Conservation (phyloP, 1,140 invertebrate species). For the Nebria ingens region DNA sequence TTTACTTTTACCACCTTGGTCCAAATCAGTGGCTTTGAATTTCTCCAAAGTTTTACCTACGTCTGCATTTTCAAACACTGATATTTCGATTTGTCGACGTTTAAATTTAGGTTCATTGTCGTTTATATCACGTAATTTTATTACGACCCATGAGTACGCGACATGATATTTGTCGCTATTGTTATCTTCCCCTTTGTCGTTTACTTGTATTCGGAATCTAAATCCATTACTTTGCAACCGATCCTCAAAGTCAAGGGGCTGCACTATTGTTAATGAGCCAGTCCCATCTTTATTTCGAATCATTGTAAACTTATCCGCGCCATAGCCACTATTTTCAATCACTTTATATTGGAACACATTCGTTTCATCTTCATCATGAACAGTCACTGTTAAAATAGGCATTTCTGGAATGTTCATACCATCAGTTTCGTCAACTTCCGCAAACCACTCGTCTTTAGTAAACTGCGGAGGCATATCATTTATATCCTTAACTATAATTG, state of each 20-base stretch:
- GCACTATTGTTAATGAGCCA: conserved; percentile 82
- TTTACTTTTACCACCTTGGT: too few relatives aligned
- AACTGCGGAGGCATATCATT: conserved; percentile 83
- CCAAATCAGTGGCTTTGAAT: too few relatives aligned
- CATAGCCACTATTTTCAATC: conserved; percentile 60
- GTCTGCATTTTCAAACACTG: too few relatives aligned
- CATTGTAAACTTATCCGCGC: conserved; percentile 63
- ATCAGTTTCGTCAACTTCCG: conserved; percentile 69
- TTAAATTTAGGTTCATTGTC: too few relatives aligned
- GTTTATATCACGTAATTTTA: too few relatives aligned
- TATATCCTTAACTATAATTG: conserved; percentile 82
- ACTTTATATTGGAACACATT: conserved; percentile 71
- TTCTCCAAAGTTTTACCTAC: too few relatives aligned
- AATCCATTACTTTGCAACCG: conserved; percentile 86
- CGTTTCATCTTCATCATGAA: conserved; percentile 68
- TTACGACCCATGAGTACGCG: too few relatives aligned
- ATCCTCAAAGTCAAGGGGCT: conserved; percentile 86
- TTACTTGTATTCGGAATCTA: conserved; percentile 85
- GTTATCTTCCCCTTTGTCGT: conserved; percentile 91
- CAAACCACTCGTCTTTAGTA: conserved; percentile 58
- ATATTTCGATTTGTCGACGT: too few relatives aligned
- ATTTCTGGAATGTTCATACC: conserved; percentile 70
- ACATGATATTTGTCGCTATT: too few relatives aligned
- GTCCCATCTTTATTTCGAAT: conserved; percentile 63
- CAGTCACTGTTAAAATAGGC: conserved; percentile 80